Base-by-base conservation (phyloP, 2,888 invertebrate species). In the Cetonia aurata region DNA sequence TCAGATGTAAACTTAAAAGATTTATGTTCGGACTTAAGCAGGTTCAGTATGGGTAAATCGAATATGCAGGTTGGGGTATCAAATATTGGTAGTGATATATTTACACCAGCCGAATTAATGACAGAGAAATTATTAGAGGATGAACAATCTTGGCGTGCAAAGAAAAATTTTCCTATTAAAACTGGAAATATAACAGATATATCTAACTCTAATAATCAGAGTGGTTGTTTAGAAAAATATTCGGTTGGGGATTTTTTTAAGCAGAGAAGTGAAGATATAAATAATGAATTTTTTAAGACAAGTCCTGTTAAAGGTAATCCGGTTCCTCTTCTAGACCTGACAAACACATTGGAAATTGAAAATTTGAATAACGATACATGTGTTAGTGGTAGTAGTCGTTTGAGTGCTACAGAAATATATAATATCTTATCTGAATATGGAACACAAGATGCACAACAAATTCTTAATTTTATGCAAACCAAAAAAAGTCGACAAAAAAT, bases 241-340 rank as follows among this genome's bases (percentile, higher is more conserved):
- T 85, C 87, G 1, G 81, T 87, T 33, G 85, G 85, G 25, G 84
- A 85, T 75, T 87, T 84, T 77, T 87, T 87, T 71, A 78, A 80
- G 73, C 80, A 84, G 50, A 84, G 83, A 76, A 85, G 84, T 57
- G 85, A 85, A 33, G 79, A 81, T 72, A 75, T 86, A 3, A 82
- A 84, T 3, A 77, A 65, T 31, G 56, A 82, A 25, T 76, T 81
- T 59, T 66, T 74, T 42, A 77, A 76, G 55, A 73, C 67, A 25
- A 80, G 79, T 69, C 81, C 81, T 1, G 73, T 76, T 68, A 80
- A 78, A 74, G 57, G 70, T 50, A 68, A 69, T 46, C 81, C 81
- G n/a, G 68, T 78, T 31, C 79, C 82, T 9, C 73, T 83, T 31
- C 77, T 81, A 66, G 80, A 82, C 71, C 66, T 73, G 15, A 68